These are phyloP conservation scores for Reticulitermes lucifugus DNA, from an alignment of 2,888 invertebrate genomes.

Conservation along the genomic window DNA sequence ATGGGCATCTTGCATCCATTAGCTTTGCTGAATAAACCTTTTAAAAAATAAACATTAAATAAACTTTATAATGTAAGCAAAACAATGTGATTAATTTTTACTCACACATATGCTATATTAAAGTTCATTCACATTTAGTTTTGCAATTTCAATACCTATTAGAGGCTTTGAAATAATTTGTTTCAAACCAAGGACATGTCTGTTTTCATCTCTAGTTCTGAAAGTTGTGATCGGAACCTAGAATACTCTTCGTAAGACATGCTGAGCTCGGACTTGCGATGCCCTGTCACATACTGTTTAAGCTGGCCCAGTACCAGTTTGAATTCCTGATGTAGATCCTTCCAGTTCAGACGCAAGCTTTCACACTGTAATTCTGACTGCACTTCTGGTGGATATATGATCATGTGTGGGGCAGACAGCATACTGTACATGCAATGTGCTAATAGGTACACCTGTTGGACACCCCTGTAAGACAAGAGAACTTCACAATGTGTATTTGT, in stretches of 20 bases:
- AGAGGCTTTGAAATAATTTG: too few species aligned
- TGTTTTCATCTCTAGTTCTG: slow-evolving; percentile 7
- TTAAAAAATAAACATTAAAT: too few species aligned
- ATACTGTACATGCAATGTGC: slow-evolving; percentile 6
- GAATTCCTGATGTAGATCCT: not conserved
- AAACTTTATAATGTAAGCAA: too few species aligned
- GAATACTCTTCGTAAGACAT: not conserved
- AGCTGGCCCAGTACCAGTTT: not conserved
- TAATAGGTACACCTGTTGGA: not conserved
- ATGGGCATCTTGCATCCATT: too few species aligned
- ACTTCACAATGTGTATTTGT: too few species aligned
- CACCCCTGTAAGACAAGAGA: not conserved
- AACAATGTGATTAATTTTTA: too few species aligned
- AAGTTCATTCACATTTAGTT: too few species aligned
- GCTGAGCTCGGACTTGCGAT: not conserved
- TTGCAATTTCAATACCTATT: too few species aligned
- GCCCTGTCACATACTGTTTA: not conserved
- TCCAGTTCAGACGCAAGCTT: too few species aligned
- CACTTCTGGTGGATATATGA: not conserved
- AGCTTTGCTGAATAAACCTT: too few species aligned
- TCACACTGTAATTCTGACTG: not conserved
- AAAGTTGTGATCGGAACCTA: not conserved
- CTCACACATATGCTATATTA: too few species aligned
- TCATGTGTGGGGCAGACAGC: not conserved
- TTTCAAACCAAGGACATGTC: not conserved